phyloP scores from a whole-genome alignment of 2,113 vertebrate genomes.

The Orthochromis indermauri region DNA sequence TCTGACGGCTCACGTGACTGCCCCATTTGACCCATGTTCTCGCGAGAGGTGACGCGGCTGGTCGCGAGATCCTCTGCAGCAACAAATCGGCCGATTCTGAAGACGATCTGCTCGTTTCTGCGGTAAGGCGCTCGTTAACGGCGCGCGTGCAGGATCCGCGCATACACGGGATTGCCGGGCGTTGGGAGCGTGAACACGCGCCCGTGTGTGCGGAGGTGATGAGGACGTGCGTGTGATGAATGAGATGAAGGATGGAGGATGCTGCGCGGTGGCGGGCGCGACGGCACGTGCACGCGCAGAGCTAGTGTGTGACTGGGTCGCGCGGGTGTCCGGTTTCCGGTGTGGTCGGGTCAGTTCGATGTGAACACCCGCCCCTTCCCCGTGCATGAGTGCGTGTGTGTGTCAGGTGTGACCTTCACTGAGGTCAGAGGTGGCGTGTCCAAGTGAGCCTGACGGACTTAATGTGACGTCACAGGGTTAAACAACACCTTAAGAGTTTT shows the following conservation, averaged over 20 bases:
- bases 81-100: conserved; percentile 38
- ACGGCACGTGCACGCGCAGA: conserved; percentile 7
- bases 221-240: not conserved
- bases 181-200: not conserved
- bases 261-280: not conserved
- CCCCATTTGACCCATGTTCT: conserved; percentile 41
- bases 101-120: conserved; percentile 31
- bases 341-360: not conserved
- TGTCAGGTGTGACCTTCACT: conserved; percentile 30
- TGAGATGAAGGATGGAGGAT: conserved; percentile 21
- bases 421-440: conserved; percentile 3
- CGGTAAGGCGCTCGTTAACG: conserved; percentile 38
- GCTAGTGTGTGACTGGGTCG: not conserved
- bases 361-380: not conserved
- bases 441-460: not conserved
- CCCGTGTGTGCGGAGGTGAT: not conserved
- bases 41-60: conserved; percentile 59
- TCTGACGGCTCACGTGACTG: conserved; percentile 56
- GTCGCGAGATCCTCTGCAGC: conserved; percentile 58
- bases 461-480: not conserved
- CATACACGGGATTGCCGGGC: not conserved
- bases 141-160: not conserved
- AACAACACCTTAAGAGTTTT: not conserved
- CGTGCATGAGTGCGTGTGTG: not conserved
- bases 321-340: not conserved